Conservation (phyloP, 2,888 invertebrate species). For the Drosophila ezoana region DNA sequence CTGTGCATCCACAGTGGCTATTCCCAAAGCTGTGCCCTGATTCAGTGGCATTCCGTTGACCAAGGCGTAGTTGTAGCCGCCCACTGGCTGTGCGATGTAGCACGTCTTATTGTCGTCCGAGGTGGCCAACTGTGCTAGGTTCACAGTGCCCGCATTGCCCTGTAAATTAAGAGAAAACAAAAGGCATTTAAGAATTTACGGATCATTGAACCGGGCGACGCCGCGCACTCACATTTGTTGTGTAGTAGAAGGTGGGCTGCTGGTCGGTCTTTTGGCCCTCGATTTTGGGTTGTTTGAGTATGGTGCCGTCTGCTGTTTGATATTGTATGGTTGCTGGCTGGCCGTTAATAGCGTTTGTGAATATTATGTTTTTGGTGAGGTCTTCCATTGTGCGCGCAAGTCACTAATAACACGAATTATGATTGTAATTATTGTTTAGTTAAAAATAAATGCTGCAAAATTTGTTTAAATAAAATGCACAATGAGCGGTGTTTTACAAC, state of each 20-base stretch:
- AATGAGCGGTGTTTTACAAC: slow-evolving; percentile 46
- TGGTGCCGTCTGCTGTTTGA: slow-evolving; percentile 88
- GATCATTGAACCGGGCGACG: neutral
- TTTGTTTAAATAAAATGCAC: slow-evolving; percentile 48
- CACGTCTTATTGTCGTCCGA: slow-evolving; percentile 89
- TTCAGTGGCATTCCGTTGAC: slow-evolving; percentile 93
- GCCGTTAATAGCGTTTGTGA: slow-evolving; percentile 87
- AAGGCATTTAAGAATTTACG: slow-evolving; percentile 27
- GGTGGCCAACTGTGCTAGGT: slow-evolving; percentile 88
- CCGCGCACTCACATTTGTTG: slow-evolving; percentile 80
- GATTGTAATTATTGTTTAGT: slow-evolving; percentile 1
- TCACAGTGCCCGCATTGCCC: slow-evolving; percentile 88
- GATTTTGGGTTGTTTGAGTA: slow-evolving; percentile 87
- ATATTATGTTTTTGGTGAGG: slow-evolving; percentile 86
- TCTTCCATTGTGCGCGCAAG: slow-evolving; percentile 80
- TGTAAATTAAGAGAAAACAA: slow-evolving; percentile 38
- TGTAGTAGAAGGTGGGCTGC: slow-evolving; percentile 90
- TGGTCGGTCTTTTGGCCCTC: slow-evolving; percentile 86
- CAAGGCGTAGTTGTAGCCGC: slow-evolving; percentile 91
- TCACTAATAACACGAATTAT: slow-evolving; percentile 41
- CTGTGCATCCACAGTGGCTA: slow-evolving; percentile 84
- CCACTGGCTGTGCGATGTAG: slow-evolving; percentile 91
- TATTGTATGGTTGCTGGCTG: slow-evolving; percentile 89
- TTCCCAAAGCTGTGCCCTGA: slow-evolving; percentile 86
- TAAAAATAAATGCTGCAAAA: slow-evolving; percentile 17